Evolutionary conservation across 2,113 vertebrate species (phyloP), one percentile per base, ranked within the genome.

Genomic region (Spizaetus ornatus): DNA sequence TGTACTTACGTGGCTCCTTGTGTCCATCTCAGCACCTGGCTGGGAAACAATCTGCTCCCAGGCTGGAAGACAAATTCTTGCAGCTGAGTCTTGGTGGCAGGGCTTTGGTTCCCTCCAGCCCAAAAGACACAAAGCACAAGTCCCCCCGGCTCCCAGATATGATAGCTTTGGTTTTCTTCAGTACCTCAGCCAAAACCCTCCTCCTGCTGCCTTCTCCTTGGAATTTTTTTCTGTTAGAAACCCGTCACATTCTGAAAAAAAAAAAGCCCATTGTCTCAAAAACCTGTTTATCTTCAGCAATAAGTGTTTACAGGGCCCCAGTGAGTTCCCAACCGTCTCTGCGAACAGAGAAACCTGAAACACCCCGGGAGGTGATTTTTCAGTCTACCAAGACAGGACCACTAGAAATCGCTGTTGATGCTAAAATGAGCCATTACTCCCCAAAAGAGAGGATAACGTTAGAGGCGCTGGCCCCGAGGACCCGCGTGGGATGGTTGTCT

Each of bases 111-210:
- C 42, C 17, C 59, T 50, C n/a, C 38, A 79, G 50, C 34, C 47
- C n/a, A 21, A 55, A 4, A 88, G n/a, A 50, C 52, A 79, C 56
- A 71, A 74, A 90, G 32, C 42, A 48, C n/a, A 70, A 27, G 22
- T 16, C 7, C 21, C 17, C 17, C 42, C 7, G 0, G 2, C 32
- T 23, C 65, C 31, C n/a, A 34, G 8, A 66, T 29, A 66, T 0
- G 0, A 19, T 4, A 87, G 31, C 34, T 78, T 38, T 62, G 59
- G 7, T 69, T 91, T 86, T 31, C 63, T 69, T 74, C 50, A 56
- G 26, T 36, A 31, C 36, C 21, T 82, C 78, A 82, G 40, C 11
- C 82, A 74, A 82, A 79, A 9, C 10, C 1, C 1, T 29, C 38
- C 70, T 45, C 47, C 16, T 67, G 6, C 43, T 86, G 29, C 36